A percentile compares a stretch with the other conserved stretches of the same genome.
phyloP scores from a whole-genome alignment of 2,113 vertebrate species.

The Myotis davidii region DNA sequence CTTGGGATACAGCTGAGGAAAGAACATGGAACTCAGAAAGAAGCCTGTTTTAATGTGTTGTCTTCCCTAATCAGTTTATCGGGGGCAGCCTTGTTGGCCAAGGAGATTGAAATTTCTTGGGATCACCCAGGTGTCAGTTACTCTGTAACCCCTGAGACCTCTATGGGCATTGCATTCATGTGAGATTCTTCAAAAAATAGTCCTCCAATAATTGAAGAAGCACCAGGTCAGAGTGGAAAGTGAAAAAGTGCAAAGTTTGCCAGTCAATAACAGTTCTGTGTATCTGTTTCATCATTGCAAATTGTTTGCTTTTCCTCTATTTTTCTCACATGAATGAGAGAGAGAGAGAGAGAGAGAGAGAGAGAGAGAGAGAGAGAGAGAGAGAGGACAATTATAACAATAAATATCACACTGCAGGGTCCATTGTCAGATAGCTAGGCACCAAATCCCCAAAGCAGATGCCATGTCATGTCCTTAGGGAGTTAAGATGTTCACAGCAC shows the following conservation, averaged over 20 bases:
- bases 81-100: not conserved
- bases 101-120: not conserved
- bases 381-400: not conserved
- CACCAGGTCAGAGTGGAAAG: not conserved
- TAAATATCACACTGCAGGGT: not conserved
- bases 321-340: not conserved
- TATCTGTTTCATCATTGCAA: not conserved
- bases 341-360: not conserved
- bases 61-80: not conserved
- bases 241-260: not conserved
- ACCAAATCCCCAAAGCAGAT: slow-evolving; percentile 1
- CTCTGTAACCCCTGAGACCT: not conserved
- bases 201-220: not conserved
- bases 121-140: not conserved
- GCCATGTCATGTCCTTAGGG: not conserved
- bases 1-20: not conserved
- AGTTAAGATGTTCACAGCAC: not conserved
- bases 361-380: not conserved
- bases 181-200: not conserved
- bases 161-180: not conserved
- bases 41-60: not conserved
- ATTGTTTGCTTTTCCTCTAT: not conserved
- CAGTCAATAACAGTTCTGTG: not conserved
- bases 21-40: not conserved
- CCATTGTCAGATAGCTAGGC: not conserved